Base-by-base conservation (phyloP, 1,140 invertebrate genomes). In the Ectropis grisescens region DNA sequence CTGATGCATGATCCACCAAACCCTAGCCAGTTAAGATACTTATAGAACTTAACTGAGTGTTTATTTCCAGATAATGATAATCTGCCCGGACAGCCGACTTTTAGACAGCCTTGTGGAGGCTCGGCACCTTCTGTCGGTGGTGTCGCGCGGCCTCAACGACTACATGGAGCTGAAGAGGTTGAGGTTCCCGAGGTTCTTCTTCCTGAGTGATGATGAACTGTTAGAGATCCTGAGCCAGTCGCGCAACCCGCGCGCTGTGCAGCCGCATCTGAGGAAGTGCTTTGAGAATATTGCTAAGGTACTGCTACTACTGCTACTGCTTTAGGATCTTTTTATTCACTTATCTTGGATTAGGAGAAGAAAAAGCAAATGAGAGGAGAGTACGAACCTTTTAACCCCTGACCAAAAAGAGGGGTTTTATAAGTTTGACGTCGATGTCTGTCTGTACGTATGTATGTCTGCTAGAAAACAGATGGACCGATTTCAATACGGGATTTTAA, bases 211-310 rank as follows among this genome's bases (percentile, higher is more conserved):
- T 54, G 90, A 92, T 47, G 91, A 93, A 48, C 78, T 93, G 4
- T 66, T 93, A 15, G 89, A 92, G 60, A 93, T 93, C 37, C 76
- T 93, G 2, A 88, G 90, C 0, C 89, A 92, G 60, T 87, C 90
- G 0, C 87, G 88, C 44, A 88, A 92, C 65, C 89, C 91, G 0
- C 82, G 84, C 11, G 90, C 91, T 11, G 90, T 93, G 6, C 91
- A 93, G 51, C 91, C 90, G 0, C 90, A 93, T 81, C 74, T 93
- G 5, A 86, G 87, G 43, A 93, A 93, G 60, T 93, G 91, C 69
- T 93, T 93, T 58, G 91, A 93, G 58, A 91, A 89, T 58, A 91
- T 93, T 55, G 85, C 87, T 12, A 88, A 82, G 81, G 89, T 90
- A 24, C 15, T 11, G 0, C 3, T n/a, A 14, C 11, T 19, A 8